A percentile compares a stretch with the other conserved stretches of the same genome.
phyloP scores from a whole-genome alignment of 2,797 vertebrate species.

The Takifugu rubripes region DNA sequence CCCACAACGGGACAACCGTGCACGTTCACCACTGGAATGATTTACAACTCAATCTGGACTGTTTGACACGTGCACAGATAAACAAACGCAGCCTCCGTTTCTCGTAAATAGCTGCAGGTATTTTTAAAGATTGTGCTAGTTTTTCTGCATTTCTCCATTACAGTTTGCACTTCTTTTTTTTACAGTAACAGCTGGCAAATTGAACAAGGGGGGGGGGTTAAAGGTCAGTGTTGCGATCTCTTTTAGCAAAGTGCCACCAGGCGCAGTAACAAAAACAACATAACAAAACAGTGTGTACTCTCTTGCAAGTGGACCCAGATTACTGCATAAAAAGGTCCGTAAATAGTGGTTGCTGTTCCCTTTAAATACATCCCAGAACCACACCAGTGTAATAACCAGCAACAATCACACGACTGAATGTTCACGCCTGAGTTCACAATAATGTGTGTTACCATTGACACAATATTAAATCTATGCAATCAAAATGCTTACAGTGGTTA shows the following conservation, averaged over 20 bases:
- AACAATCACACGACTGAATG: too few species aligned
- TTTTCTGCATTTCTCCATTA: too few species aligned
- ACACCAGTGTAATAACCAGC: background rate
- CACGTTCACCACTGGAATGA: slow-evolving; percentile 30
- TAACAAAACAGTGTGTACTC: slow-evolving; percentile 11
- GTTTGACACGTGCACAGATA: too few species aligned
- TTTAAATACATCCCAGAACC: slow-evolving; percentile 1
- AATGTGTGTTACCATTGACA: slow-evolving; percentile 27
- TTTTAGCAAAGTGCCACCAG: slow-evolving; percentile 1
- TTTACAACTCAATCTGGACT: slow-evolving; percentile 6
- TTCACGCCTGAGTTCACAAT: slow-evolving; percentile 67
- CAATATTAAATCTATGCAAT: slow-evolving; percentile 62
- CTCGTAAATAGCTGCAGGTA: too few species aligned
- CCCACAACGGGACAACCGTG: slow-evolving; percentile 11
- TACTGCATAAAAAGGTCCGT: slow-evolving; percentile 1
- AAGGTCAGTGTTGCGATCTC: too few species aligned
- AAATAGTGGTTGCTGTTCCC: slow-evolving; percentile 2
- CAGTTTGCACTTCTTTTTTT: too few species aligned
- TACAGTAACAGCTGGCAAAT: too few species aligned
- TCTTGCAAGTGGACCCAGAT: slow-evolving; percentile 15
- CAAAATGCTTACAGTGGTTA: slow-evolving; percentile 34
- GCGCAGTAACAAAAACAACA: slow-evolving; percentile 9
- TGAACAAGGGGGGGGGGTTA: too few species aligned
- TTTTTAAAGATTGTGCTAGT: too few species aligned
- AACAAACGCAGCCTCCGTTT: too few species aligned